phyloP scores from a whole-genome alignment of 2,113 vertebrate genomes.

The Dolichotis patagonum region DNA sequence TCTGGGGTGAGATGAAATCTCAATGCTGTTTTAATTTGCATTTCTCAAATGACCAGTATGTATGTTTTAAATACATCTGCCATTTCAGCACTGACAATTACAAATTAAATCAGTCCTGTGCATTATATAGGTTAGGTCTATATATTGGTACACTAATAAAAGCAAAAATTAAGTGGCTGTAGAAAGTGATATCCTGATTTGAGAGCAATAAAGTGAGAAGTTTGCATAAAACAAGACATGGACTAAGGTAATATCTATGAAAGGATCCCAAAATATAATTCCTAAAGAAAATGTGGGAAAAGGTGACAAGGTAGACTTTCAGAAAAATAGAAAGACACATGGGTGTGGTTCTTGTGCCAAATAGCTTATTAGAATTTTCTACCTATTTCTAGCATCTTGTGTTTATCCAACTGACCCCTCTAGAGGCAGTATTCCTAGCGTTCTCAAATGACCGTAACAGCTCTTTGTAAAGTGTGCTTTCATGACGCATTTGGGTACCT shows the following conservation, averaged over 20 bases:
- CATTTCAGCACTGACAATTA: background rate
- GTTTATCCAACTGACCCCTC: background rate
- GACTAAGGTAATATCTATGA: background rate
- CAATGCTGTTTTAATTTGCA: too few species aligned
- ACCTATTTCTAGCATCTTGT: background rate
- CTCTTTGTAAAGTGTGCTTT: too few species aligned
- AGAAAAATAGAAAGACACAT: background rate
- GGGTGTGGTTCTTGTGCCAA: background rate
- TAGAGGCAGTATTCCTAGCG: background rate
- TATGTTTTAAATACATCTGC: constrained; percentile 40
- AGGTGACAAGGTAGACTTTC: background rate
- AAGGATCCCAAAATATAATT: background rate
- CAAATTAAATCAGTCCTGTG: constrained; percentile 25
- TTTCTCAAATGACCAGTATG: too few species aligned
- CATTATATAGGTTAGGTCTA: background rate
- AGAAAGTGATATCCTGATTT: background rate
- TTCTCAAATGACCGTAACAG: background rate
- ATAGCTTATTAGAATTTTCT: background rate
- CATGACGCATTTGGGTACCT: background rate
- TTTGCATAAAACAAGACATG: background rate
- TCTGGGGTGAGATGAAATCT: too few species aligned
- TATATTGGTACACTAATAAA: background rate
- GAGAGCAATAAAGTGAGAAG: background rate
- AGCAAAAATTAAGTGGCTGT: background rate
- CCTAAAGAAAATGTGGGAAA: background rate